A percentile compares a stretch with the other conserved stretches of the same genome.
Conservation (phyloP, 2,888 invertebrate genomes). For the Pantelozetes paolii region DNA sequence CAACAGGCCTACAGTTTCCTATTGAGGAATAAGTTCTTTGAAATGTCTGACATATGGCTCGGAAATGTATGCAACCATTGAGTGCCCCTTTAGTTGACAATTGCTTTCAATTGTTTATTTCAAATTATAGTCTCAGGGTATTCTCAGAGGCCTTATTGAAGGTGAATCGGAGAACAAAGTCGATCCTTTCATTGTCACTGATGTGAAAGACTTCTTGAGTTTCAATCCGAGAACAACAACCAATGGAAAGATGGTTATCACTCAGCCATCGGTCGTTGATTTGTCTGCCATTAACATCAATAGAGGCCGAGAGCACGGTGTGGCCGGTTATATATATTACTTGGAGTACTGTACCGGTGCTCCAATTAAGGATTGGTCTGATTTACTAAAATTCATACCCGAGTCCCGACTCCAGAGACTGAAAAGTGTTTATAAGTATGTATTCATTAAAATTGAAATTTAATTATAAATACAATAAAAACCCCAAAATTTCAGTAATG, state of each 20-base stretch:
- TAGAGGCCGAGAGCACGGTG: slow-evolving; percentile 43
- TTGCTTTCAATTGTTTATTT: neutral
- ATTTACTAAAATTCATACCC: slow-evolving; percentile 41
- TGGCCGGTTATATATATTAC: slow-evolving; percentile 42
- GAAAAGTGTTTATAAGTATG: slow-evolving; percentile 37
- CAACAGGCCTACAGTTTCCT: slow-evolving; percentile 34
- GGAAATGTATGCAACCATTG: slow-evolving; percentile 34
- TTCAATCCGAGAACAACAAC: slow-evolving; percentile 39
- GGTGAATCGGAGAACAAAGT: slow-evolving; percentile 37
- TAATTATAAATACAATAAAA: neutral
- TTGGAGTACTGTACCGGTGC: slow-evolving; percentile 43
- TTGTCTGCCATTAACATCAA: slow-evolving; percentile 39
- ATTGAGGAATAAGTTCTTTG: slow-evolving; percentile 43
- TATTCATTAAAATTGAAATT: neutral
- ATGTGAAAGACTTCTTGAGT: slow-evolving; percentile 43
- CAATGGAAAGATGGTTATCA: neutral
- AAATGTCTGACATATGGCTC: slow-evolving; percentile 43
- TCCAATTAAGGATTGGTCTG: slow-evolving; percentile 38
- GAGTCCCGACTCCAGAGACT: slow-evolving; percentile 29
- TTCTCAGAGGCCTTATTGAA: slow-evolving; percentile 35
- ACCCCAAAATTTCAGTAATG: slow-evolving; percentile 19
- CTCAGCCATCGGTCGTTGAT: slow-evolving; percentile 40
- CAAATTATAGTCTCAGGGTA: slow-evolving; percentile 16
- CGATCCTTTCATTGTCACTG: slow-evolving; percentile 41
- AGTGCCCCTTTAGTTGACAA: neutral